Evolutionary conservation across 2,113 vertebrate species (phyloP), one percentile per base, ranked within the genome.

Genomic region (Varanus salvator): DNA sequence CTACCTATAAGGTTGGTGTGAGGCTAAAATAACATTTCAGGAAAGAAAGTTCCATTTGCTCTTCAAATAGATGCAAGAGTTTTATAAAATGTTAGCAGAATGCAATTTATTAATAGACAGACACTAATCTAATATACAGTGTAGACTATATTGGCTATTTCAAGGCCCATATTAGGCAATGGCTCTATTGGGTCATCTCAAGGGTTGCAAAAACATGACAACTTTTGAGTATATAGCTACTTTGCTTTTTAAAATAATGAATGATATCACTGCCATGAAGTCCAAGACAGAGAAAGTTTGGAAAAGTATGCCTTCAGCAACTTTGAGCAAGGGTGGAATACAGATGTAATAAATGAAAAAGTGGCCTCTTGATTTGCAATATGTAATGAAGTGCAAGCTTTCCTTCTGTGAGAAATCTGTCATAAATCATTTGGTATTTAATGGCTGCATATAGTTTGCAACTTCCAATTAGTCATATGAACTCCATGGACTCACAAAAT

Each of bases 381-480:
- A 69, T 17, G 6, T 52, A 81, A 7, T 8, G 25, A 86, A 89
- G 44, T 19, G 15, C n/a, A 85, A 72, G 12, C 0, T 83, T 60
- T 44, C 80, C 0, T 87, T 91, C 85, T 54, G 52, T 11, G 44
- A 15, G 14, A 91, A 88, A 80, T 8, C 8, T 68, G 90, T 90
- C 12, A 6, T 34, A 89, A 92, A 81, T 88, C 3, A 23, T 85
- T 77, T 29, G 8, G 2, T 12, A 0, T 34, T 87, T 48, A 7
- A 23, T 11, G 82, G 74, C 52, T 17, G 54, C 78, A 31, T 5
- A 34, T 6, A 7, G 8, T 19, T 44, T 88, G 25, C 69, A 89
- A 68, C 14, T 2, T 68, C 29, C 21, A 2, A 75, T 88, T 84
- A 27, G 52, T 66, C 1, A 31, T 1, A 0, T 0, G 72, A 87